A percentile compares a stretch with the other conserved stretches of the same genome.
phyloP scores from a whole-genome alignment of 2,888 invertebrate genomes.

The Ferdinandea cuprea region DNA sequence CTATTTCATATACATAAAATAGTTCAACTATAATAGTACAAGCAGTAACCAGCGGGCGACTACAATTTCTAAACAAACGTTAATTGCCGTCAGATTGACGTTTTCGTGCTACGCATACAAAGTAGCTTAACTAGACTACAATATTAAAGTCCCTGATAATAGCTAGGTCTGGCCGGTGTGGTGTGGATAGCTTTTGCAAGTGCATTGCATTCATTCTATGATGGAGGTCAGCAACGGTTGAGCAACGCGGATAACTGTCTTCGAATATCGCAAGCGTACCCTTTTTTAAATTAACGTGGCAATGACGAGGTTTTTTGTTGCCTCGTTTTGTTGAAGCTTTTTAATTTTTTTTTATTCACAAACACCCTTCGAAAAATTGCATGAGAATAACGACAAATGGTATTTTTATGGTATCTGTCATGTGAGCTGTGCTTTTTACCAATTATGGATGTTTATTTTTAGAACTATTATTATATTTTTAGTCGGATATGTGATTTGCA shows the following conservation, averaged over 20 bases:
- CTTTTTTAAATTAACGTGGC: neutral
- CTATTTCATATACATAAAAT: too few relatives aligned
- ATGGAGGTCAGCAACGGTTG: neutral
- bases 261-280: too few relatives aligned
- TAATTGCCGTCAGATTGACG: slow-evolving; percentile 13
- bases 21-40: too few relatives aligned
- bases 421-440: slow-evolving; percentile 1
- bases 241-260: too few relatives aligned
- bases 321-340: neutral
- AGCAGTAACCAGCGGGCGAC: neutral
- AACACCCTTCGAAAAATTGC: neutral
- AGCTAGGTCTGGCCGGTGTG: neutral
- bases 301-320: too few relatives aligned
- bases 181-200: neutral
- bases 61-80: neutral
- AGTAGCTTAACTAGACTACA: slow-evolving; percentile 1
- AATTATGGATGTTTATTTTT: slow-evolving; percentile 41
- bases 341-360: neutral
- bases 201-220: neutral
- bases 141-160: neutral
- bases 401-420: neutral
- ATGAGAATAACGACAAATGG: slow-evolving; percentile 1
- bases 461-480: slow-evolving; percentile 17
- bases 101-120: slow-evolving; percentile 17
- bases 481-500: slow-evolving; percentile 42